These are phyloP conservation scores for Muscicapa striata DNA, from an alignment of 2,797 vertebrate genomes.

Conservation along the genomic window DNA sequence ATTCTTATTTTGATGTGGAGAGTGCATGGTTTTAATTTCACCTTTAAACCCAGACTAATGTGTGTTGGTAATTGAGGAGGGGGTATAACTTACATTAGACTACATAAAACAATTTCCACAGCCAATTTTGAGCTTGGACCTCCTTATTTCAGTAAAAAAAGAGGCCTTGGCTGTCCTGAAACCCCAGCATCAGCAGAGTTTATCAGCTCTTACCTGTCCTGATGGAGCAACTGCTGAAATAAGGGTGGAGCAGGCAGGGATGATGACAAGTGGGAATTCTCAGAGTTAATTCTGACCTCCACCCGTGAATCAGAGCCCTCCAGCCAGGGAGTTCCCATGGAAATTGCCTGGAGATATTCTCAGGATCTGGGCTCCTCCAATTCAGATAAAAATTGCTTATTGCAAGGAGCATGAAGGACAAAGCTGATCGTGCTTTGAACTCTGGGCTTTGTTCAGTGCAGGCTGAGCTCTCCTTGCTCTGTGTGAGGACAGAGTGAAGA, in stretches of 20 bases:
- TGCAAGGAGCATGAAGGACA: not conserved
- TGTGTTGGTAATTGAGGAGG: not conserved
- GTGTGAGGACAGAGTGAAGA: not conserved
- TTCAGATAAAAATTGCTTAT: not conserved
- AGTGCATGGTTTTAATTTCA: not conserved
- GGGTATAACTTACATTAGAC: not conserved
- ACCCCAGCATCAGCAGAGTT: not conserved
- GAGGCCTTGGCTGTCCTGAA: not conserved
- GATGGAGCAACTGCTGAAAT: constrained; percentile 22
- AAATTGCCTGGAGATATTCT: not conserved
- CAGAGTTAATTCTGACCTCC: not conserved
- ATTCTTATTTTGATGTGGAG: not conserved
- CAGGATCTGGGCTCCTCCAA: not conserved
- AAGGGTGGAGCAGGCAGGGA: constrained; percentile 15
- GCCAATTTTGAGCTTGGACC: not conserved
- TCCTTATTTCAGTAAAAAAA: not conserved
- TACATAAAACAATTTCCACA: not conserved
- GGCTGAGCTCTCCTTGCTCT: not conserved
- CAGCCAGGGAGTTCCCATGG: not conserved
- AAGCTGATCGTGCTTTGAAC: not conserved
- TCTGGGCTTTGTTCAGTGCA: not conserved
- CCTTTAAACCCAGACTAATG: not conserved
- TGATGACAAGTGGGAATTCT: not conserved
- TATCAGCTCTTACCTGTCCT: not conserved
- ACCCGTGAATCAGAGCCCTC: constrained; percentile 11